Conservation (phyloP, 2,888 invertebrate species). For the Encarsia formosa region DNA sequence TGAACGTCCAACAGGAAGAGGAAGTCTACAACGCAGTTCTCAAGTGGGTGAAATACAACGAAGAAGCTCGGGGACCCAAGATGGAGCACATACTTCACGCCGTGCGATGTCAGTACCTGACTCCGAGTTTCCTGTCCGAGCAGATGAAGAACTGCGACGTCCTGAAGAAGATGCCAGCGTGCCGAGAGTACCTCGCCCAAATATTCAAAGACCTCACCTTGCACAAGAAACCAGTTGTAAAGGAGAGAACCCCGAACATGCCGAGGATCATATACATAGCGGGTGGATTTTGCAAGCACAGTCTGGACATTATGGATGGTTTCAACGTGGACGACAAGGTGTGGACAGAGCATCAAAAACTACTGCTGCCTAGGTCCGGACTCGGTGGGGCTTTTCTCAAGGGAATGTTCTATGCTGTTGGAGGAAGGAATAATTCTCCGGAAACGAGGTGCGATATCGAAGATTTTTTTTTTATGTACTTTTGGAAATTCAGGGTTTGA, state of each 20-base stretch:
- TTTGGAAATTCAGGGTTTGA: no score
- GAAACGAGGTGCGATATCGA: constrained; percentile 74
- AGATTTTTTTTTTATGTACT: no score
- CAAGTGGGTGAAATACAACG: constrained; percentile 87
- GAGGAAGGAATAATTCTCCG: constrained; percentile 86
- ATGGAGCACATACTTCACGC: constrained; percentile 85
- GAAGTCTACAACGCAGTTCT: constrained; percentile 90
- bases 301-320: constrained; percentile 82
- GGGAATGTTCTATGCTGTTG: constrained; percentile 87
- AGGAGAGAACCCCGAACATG: constrained; percentile 82
- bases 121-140: constrained; percentile 84
- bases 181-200: constrained; percentile 82
- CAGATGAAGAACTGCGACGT: constrained; percentile 89
- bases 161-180: constrained; percentile 81
- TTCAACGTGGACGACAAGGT: constrained; percentile 82
- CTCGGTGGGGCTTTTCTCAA: constrained; percentile 81
- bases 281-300: constrained; percentile 84
- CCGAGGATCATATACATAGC: constrained; percentile 88
- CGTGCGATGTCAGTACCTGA: constrained; percentile 87
- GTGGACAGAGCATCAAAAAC: constrained; percentile 76
- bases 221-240: constrained; percentile 80
- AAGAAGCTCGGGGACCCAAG: constrained; percentile 75
- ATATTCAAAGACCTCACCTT: constrained; percentile 88
- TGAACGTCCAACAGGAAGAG: constrained; percentile 86
- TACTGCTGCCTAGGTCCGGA: constrained; percentile 86